phyloP scores from a whole-genome alignment of 2,113 vertebrate genomes.

The Albula goreensis region DNA sequence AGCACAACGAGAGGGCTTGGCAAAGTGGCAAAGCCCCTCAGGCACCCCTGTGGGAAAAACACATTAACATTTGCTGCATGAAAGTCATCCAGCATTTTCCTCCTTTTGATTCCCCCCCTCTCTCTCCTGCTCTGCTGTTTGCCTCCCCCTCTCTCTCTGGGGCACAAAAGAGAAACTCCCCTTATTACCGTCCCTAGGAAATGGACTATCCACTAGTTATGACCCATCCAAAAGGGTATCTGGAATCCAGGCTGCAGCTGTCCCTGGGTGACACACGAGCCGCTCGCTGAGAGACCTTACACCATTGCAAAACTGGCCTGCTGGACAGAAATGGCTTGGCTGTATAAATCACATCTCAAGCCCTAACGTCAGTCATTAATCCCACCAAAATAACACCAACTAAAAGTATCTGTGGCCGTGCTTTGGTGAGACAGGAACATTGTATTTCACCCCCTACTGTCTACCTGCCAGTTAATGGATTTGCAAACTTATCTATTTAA shows the following conservation, averaged over 20 bases:
- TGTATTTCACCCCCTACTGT: not conserved
- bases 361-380: slow-evolving; percentile 17
- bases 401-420: not conserved
- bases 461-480: not conserved
- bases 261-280: slow-evolving; percentile 54
- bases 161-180: slow-evolving; percentile 6
- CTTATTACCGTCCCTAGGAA: slow-evolving; percentile 16
- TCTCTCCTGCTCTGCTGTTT: not conserved
- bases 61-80: slow-evolving; percentile 11
- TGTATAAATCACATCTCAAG: slow-evolving; percentile 44
- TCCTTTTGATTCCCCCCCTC: not conserved
- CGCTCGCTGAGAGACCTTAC: slow-evolving; percentile 28
- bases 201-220: slow-evolving; percentile 5
- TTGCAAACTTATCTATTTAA: not conserved
- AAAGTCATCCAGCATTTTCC: slow-evolving; percentile 2
- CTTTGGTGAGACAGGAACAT: not conserved
- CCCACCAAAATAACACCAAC: slow-evolving; percentile 38
- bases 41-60: not conserved
- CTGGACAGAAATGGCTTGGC: slow-evolving; percentile 47
- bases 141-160: not conserved
- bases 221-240: slow-evolving; percentile 28
- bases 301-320: slow-evolving; percentile 15
- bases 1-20: slow-evolving; percentile 21
- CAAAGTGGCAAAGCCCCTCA: not conserved
- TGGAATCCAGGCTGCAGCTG: slow-evolving; percentile 51